Base-by-base conservation (phyloP, 2,113 vertebrate species). In the Mystacornis crossleyi region DNA sequence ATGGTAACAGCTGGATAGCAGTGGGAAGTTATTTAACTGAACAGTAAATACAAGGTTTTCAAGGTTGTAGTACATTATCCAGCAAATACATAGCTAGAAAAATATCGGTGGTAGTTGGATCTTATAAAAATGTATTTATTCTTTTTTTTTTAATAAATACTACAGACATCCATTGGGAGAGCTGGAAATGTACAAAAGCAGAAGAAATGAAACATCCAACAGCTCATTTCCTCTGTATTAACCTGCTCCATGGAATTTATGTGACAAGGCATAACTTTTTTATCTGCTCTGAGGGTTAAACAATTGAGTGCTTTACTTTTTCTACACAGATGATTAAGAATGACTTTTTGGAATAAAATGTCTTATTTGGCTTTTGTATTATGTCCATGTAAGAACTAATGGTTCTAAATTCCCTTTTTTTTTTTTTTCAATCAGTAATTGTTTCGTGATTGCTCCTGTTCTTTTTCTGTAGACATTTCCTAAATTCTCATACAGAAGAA, bases 1-100 rank as follows among this genome's bases (percentile, higher is more conserved):
- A 20, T 82, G 87, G 81, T 74, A 91, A 89, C 87, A 89, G 77
- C 78, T 96, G 90, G 81, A 71, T 31, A 85, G 57, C 87, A 89
- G 78, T 4, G 17, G 61, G 87, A 85, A 79, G 53, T 66, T 67
- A 51, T 43, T 91, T 55, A 78, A 43, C 48, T 74, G 75, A 64
- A 55, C 4, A 3, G 47, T 55, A 87, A 89, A 54, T 55, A 50
- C 33, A 40, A 31, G 38, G 24, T 18, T 89, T 95, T 71, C 48
- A 43, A 79, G 19, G 34, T 20, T 67, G 31, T 83, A 86, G n/a
- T 38, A 34, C 43, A 60, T 85, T 54, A 67, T 47, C 33, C 26
- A 78, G 54, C 28, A 95, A 77, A 69, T 43, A 65, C 10, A 20
- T 25, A 55, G 61, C 61, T 58, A 77, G 23, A 51, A 88, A 75